Conservation (phyloP, 92 coral and sea anemone species). For the Phenganax marumi region DNA sequence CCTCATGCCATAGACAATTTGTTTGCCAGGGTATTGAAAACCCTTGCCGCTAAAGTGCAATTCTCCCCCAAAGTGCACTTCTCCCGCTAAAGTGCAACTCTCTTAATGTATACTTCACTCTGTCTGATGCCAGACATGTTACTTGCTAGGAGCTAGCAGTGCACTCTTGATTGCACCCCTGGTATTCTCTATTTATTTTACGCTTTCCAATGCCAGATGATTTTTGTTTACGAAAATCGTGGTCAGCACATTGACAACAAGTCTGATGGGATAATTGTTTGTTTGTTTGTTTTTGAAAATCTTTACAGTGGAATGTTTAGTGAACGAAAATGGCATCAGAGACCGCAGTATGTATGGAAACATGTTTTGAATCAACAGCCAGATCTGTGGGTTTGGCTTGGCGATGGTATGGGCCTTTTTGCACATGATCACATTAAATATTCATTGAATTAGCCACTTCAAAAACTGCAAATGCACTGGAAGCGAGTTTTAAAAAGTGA, state of each 20-base stretch:
- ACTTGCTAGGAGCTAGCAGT: slow-evolving; percentile 39
- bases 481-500: too few relatives aligned
- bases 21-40: too few relatives aligned
- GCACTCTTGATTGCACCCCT: background rate
- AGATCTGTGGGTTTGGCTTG: slow-evolving; percentile 95
- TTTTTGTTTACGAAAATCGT: background rate
- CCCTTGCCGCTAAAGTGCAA: too few relatives aligned
- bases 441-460: background rate
- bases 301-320: slow-evolving; percentile 34
- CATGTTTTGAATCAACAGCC: slow-evolving; percentile 70
- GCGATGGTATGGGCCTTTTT: slow-evolving; percentile 74
- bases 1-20: too few relatives aligned
- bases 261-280: background rate
- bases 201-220: too few relatives aligned
- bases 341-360: slow-evolving; percentile 78
- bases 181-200: too few relatives aligned
- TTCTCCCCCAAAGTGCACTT: too few relatives aligned
- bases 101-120: too few relatives aligned
- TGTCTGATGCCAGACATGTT: background rate
- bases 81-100: too few relatives aligned
- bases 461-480: too few relatives aligned
- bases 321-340: slow-evolving; percentile 42
- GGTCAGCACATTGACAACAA: too few relatives aligned
- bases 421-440: background rate
- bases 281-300: background rate